Percentiles rank a stretch among this genome's conserved stretches.
Evolutionary conservation across 2,888 invertebrate species (phyloP).

Genomic region (Amiota communis): DNA sequence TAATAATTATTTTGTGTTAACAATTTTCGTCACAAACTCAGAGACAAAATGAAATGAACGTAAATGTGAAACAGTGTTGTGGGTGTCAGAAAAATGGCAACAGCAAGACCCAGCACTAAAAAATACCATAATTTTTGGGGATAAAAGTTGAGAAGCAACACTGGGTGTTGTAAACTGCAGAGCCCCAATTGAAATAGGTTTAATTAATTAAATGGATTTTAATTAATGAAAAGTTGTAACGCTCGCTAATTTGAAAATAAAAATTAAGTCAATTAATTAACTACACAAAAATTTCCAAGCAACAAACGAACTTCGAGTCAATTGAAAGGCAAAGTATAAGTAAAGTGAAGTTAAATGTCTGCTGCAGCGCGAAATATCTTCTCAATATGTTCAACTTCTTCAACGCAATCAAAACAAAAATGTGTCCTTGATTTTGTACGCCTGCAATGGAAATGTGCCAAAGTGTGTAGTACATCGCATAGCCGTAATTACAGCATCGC

Average conservation of each 20-base stretch:
- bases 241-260: background rate
- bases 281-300: no score
- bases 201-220: conserved; percentile 9
- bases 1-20: no score
- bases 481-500: conserved; percentile 6
- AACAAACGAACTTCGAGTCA: background rate
- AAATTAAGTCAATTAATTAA: no score
- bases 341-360: background rate
- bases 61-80: no score
- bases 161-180: no score
- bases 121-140: no score
- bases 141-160: no score
- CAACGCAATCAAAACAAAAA: conserved; percentile 5
- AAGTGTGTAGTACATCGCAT: background rate
- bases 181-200: background rate
- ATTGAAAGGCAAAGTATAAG: no score
- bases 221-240: background rate
- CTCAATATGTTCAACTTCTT: conserved; percentile 15
- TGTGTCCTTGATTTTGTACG: conserved; percentile 23
- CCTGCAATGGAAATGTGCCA: background rate
- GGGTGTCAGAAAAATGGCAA: no score
- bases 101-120: no score
- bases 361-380: background rate
- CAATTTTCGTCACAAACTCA: no score
- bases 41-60: no score